These are phyloP conservation scores for Ormyrus labotus DNA, from an alignment of 2,888 invertebrate genomes.

Conservation along the genomic window DNA sequence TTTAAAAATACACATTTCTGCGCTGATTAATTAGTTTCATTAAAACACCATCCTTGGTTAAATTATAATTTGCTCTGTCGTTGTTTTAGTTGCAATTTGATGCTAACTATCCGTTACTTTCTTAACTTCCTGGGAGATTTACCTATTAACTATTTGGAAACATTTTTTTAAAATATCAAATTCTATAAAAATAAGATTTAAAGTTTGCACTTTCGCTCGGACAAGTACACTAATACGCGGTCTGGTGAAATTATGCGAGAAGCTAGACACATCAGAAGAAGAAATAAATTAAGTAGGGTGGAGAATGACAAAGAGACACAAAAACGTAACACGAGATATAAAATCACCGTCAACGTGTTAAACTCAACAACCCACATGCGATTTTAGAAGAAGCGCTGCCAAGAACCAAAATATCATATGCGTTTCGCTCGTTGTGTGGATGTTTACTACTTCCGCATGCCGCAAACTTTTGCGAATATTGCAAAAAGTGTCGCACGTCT, in stretches of 20 bases:
- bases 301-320: background rate
- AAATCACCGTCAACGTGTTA: slow-evolving; percentile 10
- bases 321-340: slow-evolving; percentile 5
- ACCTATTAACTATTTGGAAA: too few species aligned
- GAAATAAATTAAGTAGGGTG: background rate
- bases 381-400: slow-evolving; percentile 43
- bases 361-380: slow-evolving; percentile 12
- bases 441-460: slow-evolving; percentile 44
- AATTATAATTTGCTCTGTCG: too few species aligned
- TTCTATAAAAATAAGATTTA: too few species aligned
- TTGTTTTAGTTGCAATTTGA: too few species aligned
- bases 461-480: background rate
- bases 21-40: too few species aligned
- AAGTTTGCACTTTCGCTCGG: too few species aligned
- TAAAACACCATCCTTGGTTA: too few species aligned
- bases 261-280: background rate
- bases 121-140: too few species aligned
- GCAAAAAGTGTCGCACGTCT: background rate
- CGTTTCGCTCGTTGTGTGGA: slow-evolving; percentile 3
- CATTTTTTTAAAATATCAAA: too few species aligned
- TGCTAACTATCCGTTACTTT: too few species aligned
- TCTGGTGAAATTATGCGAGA: background rate
- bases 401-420: slow-evolving; percentile 51
- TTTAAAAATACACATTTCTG: too few species aligned
- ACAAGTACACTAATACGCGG: too few species aligned